These are phyloP conservation scores for Parnassius orleans DNA, from an alignment of 2,888 invertebrate species.

Conservation along the genomic window DNA sequence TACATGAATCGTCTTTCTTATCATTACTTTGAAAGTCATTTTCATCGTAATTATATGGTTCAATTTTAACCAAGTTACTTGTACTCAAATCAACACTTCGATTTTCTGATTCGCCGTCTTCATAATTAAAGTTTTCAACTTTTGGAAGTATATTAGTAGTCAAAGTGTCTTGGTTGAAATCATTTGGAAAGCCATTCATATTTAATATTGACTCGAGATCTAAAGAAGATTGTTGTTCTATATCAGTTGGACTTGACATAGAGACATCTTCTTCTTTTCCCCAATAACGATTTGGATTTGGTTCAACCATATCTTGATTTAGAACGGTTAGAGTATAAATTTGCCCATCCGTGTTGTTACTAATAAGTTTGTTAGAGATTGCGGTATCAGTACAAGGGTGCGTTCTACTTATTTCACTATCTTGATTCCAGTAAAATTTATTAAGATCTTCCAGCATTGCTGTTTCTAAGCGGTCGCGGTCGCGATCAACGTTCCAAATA, in stretches of 20 bases:
- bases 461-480: conserved; percentile 85
- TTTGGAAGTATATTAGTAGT: conserved; percentile 81
- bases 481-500: conserved; percentile 87
- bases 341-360: conserved; percentile 87
- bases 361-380: conserved; percentile 74
- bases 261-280: conserved; percentile 83
- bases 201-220: conserved; percentile 91
- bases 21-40: conserved; percentile 62
- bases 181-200: conserved; percentile 83
- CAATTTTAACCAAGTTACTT: conserved; percentile 78
- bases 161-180: conserved; percentile 79
- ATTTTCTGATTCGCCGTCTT: conserved; percentile 89
- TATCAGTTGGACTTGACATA: conserved; percentile 81
- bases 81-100: conserved; percentile 86
- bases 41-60: conserved; percentile 68
- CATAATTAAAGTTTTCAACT: conserved; percentile 87
- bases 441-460: conserved; percentile 91
- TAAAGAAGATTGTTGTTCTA: conserved; percentile 82
- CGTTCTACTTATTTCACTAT: conserved; percentile 79
- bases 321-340: conserved; percentile 93
- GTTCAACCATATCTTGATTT: conserved; percentile 88
- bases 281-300: conserved; percentile 82
- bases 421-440: conserved; percentile 90
- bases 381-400: conserved; percentile 73
- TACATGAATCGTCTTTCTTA: conserved; percentile 67